Evolutionary conservation across 1,140 invertebrate genomes (phyloP), one percentile per base, ranked within the genome.

Genomic region (Drosophila pectinifera): DNA sequence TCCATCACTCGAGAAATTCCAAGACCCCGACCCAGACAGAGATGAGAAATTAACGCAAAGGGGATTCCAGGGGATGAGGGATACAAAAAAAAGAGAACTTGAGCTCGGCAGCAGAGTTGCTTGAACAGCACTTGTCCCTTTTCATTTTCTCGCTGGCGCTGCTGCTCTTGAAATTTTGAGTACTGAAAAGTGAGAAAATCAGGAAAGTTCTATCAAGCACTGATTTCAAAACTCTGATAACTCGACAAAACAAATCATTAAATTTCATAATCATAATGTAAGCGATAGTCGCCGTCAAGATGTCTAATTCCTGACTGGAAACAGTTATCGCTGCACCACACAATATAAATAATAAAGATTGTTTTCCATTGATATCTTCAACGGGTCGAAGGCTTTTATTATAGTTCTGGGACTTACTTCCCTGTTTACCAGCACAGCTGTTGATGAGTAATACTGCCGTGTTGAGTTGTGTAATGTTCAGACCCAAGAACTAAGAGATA

Each of bases 31-130:
- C 36, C 38, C 34, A 69, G 45, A 68, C 46, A 38, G 22, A 54
- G 64, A 68, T 69, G 65, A 54, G 49, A 67, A 70, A 70, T 70
- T 69, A 69, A 69, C 64, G 67, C 63, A 69, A 69, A 45, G 62
- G 24, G 28, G 16, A 13, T 8, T 41, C 22, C 31, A 5, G 39
- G 13, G 46, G 38, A 34, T 18, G 14, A 11, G 22, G 13, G 13
- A 22, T 24, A 57, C 22, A 53, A 43, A 14, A n/a, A 14, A 69
- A 38, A 61, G 41, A 28, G 31, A 67, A 65, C 41, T 67, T 38
- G 34, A 65, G 59, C 59, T 18, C 18, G 49, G 28, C 49, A 48
- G 61, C 42, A 26, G 63, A 67, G 63, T 67, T 65, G 20, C 31
- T 48, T 65, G 63, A 67, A 65, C 59, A 67, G 63, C 59, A 65